phyloP scores from a whole-genome alignment of 2,113 vertebrate species.

The Lampris incognitus region DNA sequence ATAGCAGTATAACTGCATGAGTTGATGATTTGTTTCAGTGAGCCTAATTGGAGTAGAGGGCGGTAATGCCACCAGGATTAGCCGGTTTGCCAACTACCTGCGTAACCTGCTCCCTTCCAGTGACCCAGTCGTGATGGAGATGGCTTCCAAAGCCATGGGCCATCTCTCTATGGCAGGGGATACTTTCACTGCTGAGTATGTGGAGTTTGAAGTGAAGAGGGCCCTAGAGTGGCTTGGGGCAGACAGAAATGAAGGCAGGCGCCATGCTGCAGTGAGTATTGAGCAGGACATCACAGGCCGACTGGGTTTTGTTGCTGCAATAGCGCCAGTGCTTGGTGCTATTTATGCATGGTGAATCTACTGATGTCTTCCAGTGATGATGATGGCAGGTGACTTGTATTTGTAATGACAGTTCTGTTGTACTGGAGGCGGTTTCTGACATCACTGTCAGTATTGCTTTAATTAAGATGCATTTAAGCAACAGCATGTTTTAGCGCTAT shows the following conservation, averaged over 20 bases:
- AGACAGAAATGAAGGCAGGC: conserved; percentile 95
- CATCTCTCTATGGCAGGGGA: conserved; percentile 97
- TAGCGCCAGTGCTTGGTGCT: conserved; percentile 10
- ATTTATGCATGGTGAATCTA: conserved; percentile 15
- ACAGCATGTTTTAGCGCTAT: no score
- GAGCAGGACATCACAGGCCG: not conserved
- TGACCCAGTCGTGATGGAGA: conserved; percentile 97
- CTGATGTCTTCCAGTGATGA: not conserved
- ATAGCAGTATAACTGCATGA: not conserved
- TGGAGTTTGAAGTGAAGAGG: conserved; percentile 98
- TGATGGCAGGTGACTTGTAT: conserved; percentile 9
- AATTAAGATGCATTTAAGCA: no score
- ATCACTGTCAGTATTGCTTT: no score
- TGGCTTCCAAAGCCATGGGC: conserved; percentile 98
- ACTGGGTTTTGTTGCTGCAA: conserved; percentile 53
- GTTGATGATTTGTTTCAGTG: conserved; percentile 79
- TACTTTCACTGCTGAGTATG: conserved; percentile 97
- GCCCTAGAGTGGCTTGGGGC: conserved; percentile 98
- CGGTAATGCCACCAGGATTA: conserved; percentile 95
- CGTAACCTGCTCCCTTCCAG: conserved; percentile 97
- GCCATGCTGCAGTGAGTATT: conserved; percentile 92
- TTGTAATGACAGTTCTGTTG: not conserved
- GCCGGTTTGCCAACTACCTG: conserved; percentile 97
- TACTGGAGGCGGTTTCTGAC: not conserved
- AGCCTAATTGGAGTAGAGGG: conserved; percentile 98